These are phyloP conservation scores for Campoletis raptor DNA, from an alignment of 2,888 invertebrate genomes.

Conservation along the genomic window DNA sequence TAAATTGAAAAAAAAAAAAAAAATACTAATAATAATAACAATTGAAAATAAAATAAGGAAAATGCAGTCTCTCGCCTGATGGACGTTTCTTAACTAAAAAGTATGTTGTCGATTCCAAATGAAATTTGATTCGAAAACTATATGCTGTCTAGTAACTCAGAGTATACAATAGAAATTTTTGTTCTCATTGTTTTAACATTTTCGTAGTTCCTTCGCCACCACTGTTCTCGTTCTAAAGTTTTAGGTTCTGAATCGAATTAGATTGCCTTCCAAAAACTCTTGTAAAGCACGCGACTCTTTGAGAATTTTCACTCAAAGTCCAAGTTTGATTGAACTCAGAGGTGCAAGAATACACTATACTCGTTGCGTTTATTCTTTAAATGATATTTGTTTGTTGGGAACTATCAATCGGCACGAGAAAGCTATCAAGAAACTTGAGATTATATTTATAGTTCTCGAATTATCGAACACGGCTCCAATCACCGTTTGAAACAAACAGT, in stretches of 20 bases:
- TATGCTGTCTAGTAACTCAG: background rate
- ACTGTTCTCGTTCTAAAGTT: background rate
- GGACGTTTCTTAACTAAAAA: background rate
- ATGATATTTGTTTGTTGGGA: slow-evolving; percentile 2
- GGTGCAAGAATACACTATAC: slow-evolving; percentile 14
- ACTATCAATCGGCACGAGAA: slow-evolving; percentile 13
- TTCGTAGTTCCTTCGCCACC: background rate
- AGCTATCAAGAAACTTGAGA: slow-evolving; percentile 2
- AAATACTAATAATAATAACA: background rate
- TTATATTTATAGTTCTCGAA: slow-evolving; percentile 15
- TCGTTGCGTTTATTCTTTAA: background rate
- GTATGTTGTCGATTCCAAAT: slow-evolving; percentile 1
- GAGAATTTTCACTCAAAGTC: background rate
- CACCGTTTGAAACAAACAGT: slow-evolving; percentile 39
- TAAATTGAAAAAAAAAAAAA: background rate
- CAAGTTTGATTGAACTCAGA: slow-evolving; percentile 36
- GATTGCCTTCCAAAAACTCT: slow-evolving; percentile 4
- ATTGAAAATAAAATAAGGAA: background rate
- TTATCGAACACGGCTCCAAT: slow-evolving; percentile 23
- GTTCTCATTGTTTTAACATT: background rate
- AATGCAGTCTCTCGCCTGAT: background rate
- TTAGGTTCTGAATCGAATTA: background rate
- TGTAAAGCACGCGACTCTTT: background rate
- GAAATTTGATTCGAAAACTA: background rate
- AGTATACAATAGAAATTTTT: background rate